Conservation (phyloP, 2,888 invertebrate genomes). For the Tanaodytes sp. region DNA sequence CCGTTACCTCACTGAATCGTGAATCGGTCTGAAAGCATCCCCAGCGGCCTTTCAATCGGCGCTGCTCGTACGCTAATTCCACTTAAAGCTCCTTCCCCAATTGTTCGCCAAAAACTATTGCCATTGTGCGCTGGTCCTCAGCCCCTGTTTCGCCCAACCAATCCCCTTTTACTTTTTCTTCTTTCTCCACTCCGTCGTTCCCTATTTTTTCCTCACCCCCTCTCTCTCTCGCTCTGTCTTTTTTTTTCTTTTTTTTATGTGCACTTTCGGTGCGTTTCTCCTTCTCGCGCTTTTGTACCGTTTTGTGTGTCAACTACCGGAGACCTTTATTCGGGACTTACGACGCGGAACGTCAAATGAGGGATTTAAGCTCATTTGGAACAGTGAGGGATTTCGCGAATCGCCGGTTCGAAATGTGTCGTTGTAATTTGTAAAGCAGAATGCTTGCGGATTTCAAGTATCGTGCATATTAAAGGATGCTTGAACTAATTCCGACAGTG, state of each 20-base stretch:
- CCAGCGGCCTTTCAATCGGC: constrained; percentile 44
- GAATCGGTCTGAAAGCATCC: constrained; percentile 53
- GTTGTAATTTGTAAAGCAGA: no score
- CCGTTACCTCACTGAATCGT: constrained; percentile 56
- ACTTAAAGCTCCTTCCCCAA: constrained; percentile 37
- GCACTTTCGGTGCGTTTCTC: constrained; percentile 1
- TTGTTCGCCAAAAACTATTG: constrained; percentile 37
- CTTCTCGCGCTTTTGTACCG: constrained; percentile 1
- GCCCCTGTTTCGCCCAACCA: no score
- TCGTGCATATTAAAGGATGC: no score
- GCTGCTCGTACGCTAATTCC: constrained; percentile 47
- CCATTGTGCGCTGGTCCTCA: constrained; percentile 14
- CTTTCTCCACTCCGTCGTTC: not conserved
- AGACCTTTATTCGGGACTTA: constrained; percentile 24
- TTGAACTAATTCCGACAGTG: no score
- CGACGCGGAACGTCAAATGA: constrained; percentile 34
- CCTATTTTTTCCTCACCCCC: not conserved
- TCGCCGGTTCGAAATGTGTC: no score
- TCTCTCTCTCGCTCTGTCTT: not conserved
- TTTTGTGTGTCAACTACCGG: constrained; percentile 28
- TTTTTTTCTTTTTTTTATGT: not conserved
- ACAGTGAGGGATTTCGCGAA: constrained; percentile 11
- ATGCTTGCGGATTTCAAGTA: no score
- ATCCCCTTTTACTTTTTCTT: not conserved
- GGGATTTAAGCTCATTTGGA: constrained; percentile 14